These are phyloP conservation scores for Drosophila testacea DNA, from an alignment of 2,888 invertebrate species.

Conservation along the genomic window DNA sequence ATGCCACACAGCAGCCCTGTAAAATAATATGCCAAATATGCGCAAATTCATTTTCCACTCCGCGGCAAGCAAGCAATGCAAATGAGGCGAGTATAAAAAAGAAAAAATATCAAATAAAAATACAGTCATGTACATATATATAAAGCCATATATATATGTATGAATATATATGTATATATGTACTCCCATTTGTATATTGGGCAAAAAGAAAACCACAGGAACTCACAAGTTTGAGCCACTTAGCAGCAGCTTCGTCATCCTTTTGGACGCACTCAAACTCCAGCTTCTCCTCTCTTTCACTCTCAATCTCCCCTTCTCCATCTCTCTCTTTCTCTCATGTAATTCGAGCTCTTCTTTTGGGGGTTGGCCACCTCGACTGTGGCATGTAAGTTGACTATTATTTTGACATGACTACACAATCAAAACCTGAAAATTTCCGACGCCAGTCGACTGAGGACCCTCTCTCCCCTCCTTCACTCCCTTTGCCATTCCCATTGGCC, in stretches of 20 bases:
- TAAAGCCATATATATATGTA: not conserved
- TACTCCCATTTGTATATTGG: slow-evolving; percentile 2
- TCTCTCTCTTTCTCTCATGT: slow-evolving; percentile 27
- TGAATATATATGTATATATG: not conserved
- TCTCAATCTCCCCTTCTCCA: not conserved
- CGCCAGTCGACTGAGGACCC: slow-evolving; percentile 47
- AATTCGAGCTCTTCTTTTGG: slow-evolving; percentile 53
- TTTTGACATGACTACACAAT: slow-evolving; percentile 83
- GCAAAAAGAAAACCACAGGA: slow-evolving; percentile 62
- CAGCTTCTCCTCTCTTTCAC: not conserved
- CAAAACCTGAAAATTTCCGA: slow-evolving; percentile 80
- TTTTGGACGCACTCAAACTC: slow-evolving; percentile 13
- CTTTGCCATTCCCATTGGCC: slow-evolving; percentile 1
- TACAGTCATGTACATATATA: slow-evolving; percentile 8
- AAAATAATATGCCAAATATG: slow-evolving; percentile 79
- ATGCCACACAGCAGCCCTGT: slow-evolving; percentile 34
- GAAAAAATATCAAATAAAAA: slow-evolving; percentile 30
- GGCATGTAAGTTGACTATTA: slow-evolving; percentile 83
- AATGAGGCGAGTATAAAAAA: slow-evolving; percentile 56
- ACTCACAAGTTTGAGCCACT: slow-evolving; percentile 76
- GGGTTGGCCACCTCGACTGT: slow-evolving; percentile 65
- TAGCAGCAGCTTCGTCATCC: slow-evolving; percentile 68
- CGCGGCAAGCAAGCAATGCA: slow-evolving; percentile 62
- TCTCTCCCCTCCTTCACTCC: not conserved
- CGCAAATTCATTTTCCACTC: slow-evolving; percentile 70